phyloP scores from a whole-genome alignment of 1,140 invertebrate genomes.

The Temnothorax nylanderi region DNA sequence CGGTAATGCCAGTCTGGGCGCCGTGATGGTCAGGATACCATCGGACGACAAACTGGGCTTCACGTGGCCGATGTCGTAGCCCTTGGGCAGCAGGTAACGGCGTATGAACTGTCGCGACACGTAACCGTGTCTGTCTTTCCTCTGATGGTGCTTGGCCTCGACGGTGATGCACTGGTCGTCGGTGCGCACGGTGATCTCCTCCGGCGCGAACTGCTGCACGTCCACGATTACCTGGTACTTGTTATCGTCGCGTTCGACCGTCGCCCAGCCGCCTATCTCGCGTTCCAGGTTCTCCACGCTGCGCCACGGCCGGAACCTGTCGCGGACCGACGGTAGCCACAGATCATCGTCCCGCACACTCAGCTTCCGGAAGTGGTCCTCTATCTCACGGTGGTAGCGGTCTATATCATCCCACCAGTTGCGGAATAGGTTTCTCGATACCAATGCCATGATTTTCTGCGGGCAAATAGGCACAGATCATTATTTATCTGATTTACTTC shows the following conservation, averaged over 20 bases:
- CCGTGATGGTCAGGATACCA: constrained; percentile 85
- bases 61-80: constrained; percentile 85
- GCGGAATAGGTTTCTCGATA: constrained; percentile 46
- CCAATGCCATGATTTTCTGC: constrained; percentile 59
- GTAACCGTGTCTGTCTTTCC: constrained; percentile 90
- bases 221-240: constrained; percentile 62
- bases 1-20: constrained; percentile 73
- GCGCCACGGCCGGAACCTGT: constrained; percentile 22
- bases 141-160: constrained; percentile 92
- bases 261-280: constrained; percentile 31
- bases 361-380: constrained; percentile 56
- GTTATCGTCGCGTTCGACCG: constrained; percentile 23
- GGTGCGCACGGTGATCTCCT: constrained; percentile 69
- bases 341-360: background rate
- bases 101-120: constrained; percentile 91
- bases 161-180: constrained; percentile 90
- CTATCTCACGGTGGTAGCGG: constrained; percentile 63
- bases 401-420: constrained; percentile 66
- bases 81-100: constrained; percentile 90
- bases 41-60: constrained; percentile 85
- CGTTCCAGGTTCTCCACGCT: background rate
- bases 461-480: background rate
- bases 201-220: constrained; percentile 65
- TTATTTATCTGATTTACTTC: background rate
- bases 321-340: constrained; percentile 26